A percentile compares a stretch with the other conserved stretches of the same genome.
These are phyloP conservation scores for Echeneis naucrates DNA, from an alignment of 2,797 vertebrate genomes.

Conservation along the genomic window DNA sequence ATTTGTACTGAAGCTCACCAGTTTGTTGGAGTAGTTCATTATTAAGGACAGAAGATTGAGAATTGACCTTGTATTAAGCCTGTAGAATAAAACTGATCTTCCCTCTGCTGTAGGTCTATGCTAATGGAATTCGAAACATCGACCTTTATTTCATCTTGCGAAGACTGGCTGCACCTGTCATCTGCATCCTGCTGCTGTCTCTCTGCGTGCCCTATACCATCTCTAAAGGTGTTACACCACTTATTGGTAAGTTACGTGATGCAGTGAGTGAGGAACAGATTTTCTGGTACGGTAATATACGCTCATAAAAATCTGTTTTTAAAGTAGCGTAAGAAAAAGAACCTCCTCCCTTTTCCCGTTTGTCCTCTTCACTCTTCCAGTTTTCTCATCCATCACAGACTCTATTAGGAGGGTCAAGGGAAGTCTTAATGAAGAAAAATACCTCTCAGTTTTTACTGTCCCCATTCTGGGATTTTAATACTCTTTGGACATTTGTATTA, in stretches of 20 bases:
- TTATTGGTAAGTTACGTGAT: constrained; percentile 82
- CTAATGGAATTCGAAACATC: constrained; percentile 97
- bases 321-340: background rate
- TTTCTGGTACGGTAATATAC: background rate
- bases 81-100: background rate
- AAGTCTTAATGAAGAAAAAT: background rate
- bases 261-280: background rate
- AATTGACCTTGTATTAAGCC: background rate
- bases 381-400: background rate
- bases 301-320: background rate
- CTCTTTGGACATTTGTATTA: background rate
- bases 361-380: background rate
- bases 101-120: constrained; percentile 88
- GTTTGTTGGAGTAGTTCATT: background rate
- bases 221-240: constrained; percentile 89
- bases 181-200: constrained; percentile 92
- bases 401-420: background rate
- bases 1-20: background rate
- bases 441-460: background rate
- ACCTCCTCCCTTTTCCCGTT: background rate
- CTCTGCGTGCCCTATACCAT: constrained; percentile 94
- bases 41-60: background rate
- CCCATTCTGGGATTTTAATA: background rate
- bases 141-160: constrained; percentile 95
- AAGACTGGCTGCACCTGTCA: constrained; percentile 93